Conservation (phyloP, 2,888 invertebrate genomes). For the Xanthia icteritia region DNA sequence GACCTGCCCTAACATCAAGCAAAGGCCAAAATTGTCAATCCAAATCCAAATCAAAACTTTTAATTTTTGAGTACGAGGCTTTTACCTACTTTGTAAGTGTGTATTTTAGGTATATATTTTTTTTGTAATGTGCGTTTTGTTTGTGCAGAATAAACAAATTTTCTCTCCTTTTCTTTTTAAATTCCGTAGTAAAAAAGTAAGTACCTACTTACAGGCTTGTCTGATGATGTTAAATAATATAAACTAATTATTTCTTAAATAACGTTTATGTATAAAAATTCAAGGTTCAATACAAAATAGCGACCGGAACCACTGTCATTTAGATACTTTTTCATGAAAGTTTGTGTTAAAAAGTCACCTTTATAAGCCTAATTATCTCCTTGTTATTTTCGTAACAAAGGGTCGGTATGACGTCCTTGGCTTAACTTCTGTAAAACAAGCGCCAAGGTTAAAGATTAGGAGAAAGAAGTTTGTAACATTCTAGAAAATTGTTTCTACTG, state of each 20-base stretch:
- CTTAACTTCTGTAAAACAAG: slow-evolving; percentile 24
- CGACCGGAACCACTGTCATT: not conserved
- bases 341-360: not conserved
- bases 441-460: slow-evolving; percentile 50
- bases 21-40: not conserved
- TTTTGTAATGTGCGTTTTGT: not conserved
- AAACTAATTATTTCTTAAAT: too few relatives aligned
- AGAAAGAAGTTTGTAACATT: slow-evolving; percentile 45
- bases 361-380: not conserved
- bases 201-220: not conserved
- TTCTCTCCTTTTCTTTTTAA: not conserved
- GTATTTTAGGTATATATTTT: not conserved
- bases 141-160: accelerated
- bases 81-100: not conserved
- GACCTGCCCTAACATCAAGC: not conserved
- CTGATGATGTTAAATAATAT: too few relatives aligned
- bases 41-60: too few relatives aligned
- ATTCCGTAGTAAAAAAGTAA: not conserved
- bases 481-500: slow-evolving; percentile 35
- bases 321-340: not conserved
- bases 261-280: not conserved
- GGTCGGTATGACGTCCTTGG: slow-evolving; percentile 19
- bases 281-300: not conserved
- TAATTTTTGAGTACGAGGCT: not conserved
- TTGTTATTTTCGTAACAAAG: slow-evolving; percentile 36